Base-by-base conservation (phyloP, 2,888 invertebrate species). In the Ptilodon capucinus region DNA sequence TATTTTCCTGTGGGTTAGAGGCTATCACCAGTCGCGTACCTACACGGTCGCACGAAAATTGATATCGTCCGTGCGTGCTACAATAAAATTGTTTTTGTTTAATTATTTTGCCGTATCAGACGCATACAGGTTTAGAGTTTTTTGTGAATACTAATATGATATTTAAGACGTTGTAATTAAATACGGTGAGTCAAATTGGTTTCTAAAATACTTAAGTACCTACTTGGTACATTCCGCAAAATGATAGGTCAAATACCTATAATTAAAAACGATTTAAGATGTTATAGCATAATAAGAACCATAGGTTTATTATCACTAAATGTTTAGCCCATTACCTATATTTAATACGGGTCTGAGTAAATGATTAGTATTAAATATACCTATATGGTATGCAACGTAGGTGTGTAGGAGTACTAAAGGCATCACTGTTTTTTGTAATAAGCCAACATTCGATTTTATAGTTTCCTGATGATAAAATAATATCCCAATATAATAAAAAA, bases 1-100 rank as follows among this genome's bases (percentile, higher is more conserved):
- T 43, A 64, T 86, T 86, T 86, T 85, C 86, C 84, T 86, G 77
- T 74, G 71, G 68, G 68, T 54, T 68, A 61, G 61, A 67, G 57
- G 55, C 55, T 63, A 60, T 52, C 51, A 50, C n/a, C 64, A 68
- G 60, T 64, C 45, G 51, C 47, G 49, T 48, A n/a, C n/a, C n/a
- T n/a, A 63, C 57, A 62, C 51, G 64, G 63, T 51, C 64, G 64
- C 48, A 57, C 53, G 49, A 55, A 60, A 66, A 63, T 60, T 66
- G 49, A 44, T 46, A 53, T 49, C 51, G 52, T 50, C 51, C 32
- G 39, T 48, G 46, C 42, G 57, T 46, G 48, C 47, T 52, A 45
- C 41, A 52, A n/a, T n/a, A n/a, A n/a, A n/a, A 41, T 54, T 19
- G 14, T 47, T 11, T 50, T 51, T 46, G 4, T 35, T 0, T 17